A percentile compares a stretch with the other conserved stretches of the same genome.
Conservation (phyloP, 2,113 vertebrate genomes). For the Calonectris borealis region DNA sequence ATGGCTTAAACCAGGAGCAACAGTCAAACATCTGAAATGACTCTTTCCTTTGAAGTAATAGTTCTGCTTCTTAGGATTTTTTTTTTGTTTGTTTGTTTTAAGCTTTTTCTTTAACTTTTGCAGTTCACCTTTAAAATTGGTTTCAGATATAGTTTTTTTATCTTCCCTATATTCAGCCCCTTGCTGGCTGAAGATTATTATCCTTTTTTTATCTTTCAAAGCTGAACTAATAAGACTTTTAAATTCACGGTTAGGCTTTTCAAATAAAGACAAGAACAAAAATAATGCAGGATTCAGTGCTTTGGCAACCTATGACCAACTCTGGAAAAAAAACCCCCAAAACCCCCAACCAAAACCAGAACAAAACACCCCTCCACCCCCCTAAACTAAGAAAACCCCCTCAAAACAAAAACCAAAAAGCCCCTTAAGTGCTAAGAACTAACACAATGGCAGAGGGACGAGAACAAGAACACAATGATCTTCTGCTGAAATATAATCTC, state of each 20-base stretch:
- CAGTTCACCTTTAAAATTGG: not conserved
- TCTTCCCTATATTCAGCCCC: not conserved
- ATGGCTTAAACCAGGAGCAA: not conserved
- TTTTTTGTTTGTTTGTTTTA: not conserved
- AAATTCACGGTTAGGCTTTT: not conserved
- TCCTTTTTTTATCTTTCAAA: not conserved
- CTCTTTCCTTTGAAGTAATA: not conserved
- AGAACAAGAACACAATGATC: not conserved
- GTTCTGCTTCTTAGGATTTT: not conserved
- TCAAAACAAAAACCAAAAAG: not conserved
- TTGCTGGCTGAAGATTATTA: not conserved
- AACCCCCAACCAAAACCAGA: not conserved
- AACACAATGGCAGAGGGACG: not conserved
- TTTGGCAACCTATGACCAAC: not conserved
- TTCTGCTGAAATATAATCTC: not conserved
- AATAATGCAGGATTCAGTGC: not conserved
- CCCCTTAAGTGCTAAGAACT: not conserved
- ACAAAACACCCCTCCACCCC: accelerated
- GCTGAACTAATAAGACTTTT: not conserved
- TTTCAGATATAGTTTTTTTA: not conserved
- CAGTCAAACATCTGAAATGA: not conserved
- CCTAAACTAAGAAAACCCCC: not conserved
- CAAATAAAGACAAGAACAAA: not conserved
- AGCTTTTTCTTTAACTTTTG: not conserved
- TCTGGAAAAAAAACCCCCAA: not conserved